Conservation (phyloP, 1,140 invertebrate species). For the Apis laboriosa region DNA sequence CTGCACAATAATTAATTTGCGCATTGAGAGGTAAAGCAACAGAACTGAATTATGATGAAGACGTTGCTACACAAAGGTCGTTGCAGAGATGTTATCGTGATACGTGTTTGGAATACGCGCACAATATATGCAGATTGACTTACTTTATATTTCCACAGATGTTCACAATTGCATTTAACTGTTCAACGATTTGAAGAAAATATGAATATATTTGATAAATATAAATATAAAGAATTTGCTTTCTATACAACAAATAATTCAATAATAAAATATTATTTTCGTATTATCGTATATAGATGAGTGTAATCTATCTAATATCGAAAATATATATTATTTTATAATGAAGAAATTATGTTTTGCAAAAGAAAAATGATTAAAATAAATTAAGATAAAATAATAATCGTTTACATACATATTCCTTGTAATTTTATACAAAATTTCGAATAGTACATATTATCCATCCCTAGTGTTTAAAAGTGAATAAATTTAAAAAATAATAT, state of each 20-base stretch:
- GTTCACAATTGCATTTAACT: not conserved
- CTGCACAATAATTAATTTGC: not conserved
- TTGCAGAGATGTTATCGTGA: not conserved
- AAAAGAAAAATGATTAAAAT: too few relatives aligned
- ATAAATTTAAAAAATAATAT: not conserved
- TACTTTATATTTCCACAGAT: not conserved
- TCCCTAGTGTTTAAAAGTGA: not conserved
- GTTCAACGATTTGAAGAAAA: not conserved
- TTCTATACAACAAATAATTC: too few relatives aligned
- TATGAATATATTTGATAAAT: too few relatives aligned
- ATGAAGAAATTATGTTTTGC: not conserved
- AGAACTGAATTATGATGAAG: not conserved
- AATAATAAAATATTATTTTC: too few relatives aligned
- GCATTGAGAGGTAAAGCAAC: not conserved
- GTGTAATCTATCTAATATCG: too few relatives aligned
- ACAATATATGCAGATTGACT: not conserved
- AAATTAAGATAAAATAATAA: not conserved
- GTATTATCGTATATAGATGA: too few relatives aligned
- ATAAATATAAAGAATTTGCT: too few relatives aligned
- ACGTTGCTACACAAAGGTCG: not conserved
- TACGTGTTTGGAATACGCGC: not conserved
- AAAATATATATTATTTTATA: too few relatives aligned
- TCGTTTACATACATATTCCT: not conserved
- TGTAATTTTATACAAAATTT: not conserved
- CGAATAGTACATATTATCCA: not conserved